Evolutionary conservation across 2,888 invertebrate genomes (phyloP), one percentile per base, ranked within the genome.

Genomic region (Bombyx huttoni): DNA sequence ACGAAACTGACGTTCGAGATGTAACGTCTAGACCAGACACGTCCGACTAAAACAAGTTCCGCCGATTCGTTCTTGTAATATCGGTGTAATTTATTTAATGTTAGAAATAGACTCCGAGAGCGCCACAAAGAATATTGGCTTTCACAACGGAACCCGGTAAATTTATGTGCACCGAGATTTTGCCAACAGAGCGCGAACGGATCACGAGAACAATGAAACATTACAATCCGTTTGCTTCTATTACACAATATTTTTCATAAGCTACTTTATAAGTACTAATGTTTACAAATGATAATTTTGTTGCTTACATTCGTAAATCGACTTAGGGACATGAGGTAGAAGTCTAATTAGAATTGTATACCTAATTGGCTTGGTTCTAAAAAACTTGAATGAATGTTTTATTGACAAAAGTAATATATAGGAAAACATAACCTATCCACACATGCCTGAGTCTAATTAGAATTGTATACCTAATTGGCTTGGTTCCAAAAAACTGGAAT

Each of bases 31-130:
- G 65, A 63, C 62, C 70, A 77, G 79, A 81, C 80, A 79, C 81
- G 82, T 82, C 76, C 75, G 62, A 70, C 70, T 64, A 75, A 72
- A 82, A 81, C 83, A 73, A 80, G 82, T 84, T 82, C 73, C 64
- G 63, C 73, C 75, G 81, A 85, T 85, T 84, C 82, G 84, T 84
- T 87, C 81, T 83, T 79, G 86, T 87, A 83, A 87, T 87, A 86
- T 84, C 81, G 64, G 70, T 74, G 81, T 85, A 85, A 87, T 86
- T 88, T 87, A 87, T 88, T 86, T 87, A 85, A 88, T 87, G 84
- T 84, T 84, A 79, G 81, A 84, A 85, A 84, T 80, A 83, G 76
- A 85, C 75, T 75, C 79, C 77, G 82, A 78, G 70, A 79, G 71
- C 73, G 71, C 80, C 70, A 79, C 86, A 86, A 87, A 86, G 86